Percentiles rank a stretch among this genome's conserved stretches.
Evolutionary conservation across 2,888 invertebrate species (phyloP).

Genomic region (Acleris holmiana): DNA sequence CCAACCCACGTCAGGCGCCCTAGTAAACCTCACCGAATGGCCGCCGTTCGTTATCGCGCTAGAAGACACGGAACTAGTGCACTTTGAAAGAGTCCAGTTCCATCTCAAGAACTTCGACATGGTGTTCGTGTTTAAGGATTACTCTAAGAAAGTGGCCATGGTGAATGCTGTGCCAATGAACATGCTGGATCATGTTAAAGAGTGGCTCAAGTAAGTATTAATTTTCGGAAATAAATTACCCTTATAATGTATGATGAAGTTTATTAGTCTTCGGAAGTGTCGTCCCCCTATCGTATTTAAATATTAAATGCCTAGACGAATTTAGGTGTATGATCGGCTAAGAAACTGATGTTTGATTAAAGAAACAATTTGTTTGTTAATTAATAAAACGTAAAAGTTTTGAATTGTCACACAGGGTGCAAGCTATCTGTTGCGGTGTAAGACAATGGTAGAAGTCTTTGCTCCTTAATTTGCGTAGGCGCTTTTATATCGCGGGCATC

Average conservation of each 20-base stretch:
- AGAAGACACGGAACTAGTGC: constrained; percentile 98
- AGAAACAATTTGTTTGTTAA: no score
- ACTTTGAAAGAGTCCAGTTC: constrained; percentile 99
- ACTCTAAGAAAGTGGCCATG: constrained; percentile 96
- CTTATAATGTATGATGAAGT: neutral
- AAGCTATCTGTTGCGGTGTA: no score
- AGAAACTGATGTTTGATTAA: no score
- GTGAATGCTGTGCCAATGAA: constrained; percentile 99
- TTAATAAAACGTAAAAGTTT: no score
- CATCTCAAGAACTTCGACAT: constrained; percentile 99
- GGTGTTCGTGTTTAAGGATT: constrained; percentile 99
- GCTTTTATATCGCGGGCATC: no score
- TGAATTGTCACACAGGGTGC: no score
- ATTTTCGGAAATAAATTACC: neutral
- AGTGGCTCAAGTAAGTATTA: constrained; percentile 96
- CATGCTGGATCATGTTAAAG: constrained; percentile 99
- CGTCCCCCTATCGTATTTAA: no score
- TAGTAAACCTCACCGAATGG: constrained; percentile 99
- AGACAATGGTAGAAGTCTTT: no score
- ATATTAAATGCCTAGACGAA: no score
- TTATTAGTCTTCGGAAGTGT: no score
- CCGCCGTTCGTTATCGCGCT: constrained; percentile 99
- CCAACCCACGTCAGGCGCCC: constrained; percentile 98
- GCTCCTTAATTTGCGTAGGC: no score
- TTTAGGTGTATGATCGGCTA: rapidly evolving